Conservation (phyloP, 1,140 invertebrate genomes). For the Drosophila ercepeae region DNA sequence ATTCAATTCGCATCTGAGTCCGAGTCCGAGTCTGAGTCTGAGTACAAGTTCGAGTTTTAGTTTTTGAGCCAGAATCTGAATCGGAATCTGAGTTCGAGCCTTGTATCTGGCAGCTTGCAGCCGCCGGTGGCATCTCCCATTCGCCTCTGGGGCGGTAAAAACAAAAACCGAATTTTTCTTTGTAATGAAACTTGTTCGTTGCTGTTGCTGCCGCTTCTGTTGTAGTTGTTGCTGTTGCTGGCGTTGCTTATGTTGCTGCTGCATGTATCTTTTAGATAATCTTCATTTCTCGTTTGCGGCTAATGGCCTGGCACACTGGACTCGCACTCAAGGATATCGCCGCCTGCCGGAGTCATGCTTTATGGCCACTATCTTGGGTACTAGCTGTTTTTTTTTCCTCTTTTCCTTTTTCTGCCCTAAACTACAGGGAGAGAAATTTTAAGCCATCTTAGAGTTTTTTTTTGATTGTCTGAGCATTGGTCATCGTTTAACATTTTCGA, state of each 20-base stretch:
- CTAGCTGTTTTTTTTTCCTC: constrained; percentile 30
- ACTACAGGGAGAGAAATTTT: constrained; percentile 10
- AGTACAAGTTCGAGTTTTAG: constrained; percentile 15
- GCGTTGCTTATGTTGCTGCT: constrained; percentile 34
- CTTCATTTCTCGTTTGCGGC: constrained; percentile 82
- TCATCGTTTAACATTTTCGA: too few species aligned
- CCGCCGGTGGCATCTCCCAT: constrained; percentile 10
- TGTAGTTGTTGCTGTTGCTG: constrained; percentile 18
- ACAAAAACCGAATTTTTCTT: constrained; percentile 60
- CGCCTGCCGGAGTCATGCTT: constrained; percentile 58
- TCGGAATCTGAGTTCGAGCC: constrained; percentile 18
- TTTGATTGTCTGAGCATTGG: too few species aligned
- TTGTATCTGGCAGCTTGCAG: constrained; percentile 71
- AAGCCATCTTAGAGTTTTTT: too few species aligned
- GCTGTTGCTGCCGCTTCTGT: constrained; percentile 17
- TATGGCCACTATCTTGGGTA: constrained; percentile 45
- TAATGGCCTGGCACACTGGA: constrained; percentile 77
- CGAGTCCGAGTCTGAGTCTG: neutral
- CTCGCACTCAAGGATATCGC: constrained; percentile 80
- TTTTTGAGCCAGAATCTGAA: neutral
- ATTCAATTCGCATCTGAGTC: neutral
- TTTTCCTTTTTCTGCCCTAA: constrained; percentile 15
- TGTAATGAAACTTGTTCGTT: constrained; percentile 73
- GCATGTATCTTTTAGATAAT: constrained; percentile 82
- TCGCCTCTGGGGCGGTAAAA: constrained; percentile 12